Conservation (phyloP, 2,797 vertebrate species). For the Sebastes ruberrimus region DNA sequence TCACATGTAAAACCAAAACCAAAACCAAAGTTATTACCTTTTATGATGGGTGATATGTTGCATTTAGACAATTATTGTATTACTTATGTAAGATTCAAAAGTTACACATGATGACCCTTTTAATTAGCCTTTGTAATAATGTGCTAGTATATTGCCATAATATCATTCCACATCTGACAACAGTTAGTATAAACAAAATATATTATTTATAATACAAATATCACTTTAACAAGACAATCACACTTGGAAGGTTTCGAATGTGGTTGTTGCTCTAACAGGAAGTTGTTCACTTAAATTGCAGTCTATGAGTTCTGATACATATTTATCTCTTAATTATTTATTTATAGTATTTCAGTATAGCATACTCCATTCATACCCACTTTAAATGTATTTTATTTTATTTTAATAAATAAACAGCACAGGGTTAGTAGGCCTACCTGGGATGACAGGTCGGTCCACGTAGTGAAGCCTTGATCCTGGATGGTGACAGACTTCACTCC, state of each 20-base stretch:
- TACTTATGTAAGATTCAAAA: not conserved
- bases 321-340: not conserved
- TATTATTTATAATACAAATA: not conserved
- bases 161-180: not conserved
- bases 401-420: not conserved
- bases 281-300: not conserved
- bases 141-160: not conserved
- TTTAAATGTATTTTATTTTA: not conserved
- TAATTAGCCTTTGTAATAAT: not conserved
- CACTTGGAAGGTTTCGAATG: not conserved
- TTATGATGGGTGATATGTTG: not conserved
- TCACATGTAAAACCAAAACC: too few relatives aligned
- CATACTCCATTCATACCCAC: too few relatives aligned
- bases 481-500: constrained; percentile 89
- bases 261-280: not conserved
- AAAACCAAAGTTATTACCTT: not conserved
- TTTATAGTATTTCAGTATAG: constrained; percentile 48
- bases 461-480: constrained; percentile 80
- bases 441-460: constrained; percentile 82
- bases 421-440: constrained; percentile 79
- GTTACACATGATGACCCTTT: not conserved
- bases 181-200: not conserved
- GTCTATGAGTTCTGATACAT: not conserved
- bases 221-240: not conserved
- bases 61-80: not conserved